Percentiles rank a stretch among this genome's conserved stretches.
Conservation (phyloP, 2,113 vertebrate species). For the Catagonus wagneri region DNA sequence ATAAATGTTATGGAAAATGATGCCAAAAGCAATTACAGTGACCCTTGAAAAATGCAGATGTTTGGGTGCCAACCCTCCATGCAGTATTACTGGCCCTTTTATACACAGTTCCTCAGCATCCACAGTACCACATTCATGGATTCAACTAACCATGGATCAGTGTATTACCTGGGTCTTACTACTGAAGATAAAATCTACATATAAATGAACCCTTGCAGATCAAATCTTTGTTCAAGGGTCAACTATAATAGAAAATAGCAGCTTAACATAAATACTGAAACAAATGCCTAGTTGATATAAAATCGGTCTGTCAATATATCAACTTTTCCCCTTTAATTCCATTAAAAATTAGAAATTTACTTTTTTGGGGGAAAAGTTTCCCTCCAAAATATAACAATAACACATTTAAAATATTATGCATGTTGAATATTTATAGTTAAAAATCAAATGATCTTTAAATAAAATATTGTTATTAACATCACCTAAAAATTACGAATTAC, state of each 20-base stretch:
- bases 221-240: neutral
- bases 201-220: neutral
- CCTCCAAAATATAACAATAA: neutral
- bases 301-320: neutral
- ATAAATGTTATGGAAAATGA: neutral
- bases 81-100: neutral
- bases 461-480: neutral
- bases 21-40: neutral
- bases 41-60: neutral
- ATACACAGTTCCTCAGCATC: neutral
- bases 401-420: neutral
- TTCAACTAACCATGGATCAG: neutral
- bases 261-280: constrained; percentile 16
- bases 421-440: neutral
- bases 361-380: neutral
- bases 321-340: neutral
- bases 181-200: neutral
- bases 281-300: neutral
- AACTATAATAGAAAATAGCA: neutral
- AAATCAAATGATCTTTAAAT: neutral
- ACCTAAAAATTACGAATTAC: neutral
- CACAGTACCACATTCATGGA: neutral
- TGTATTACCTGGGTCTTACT: neutral
- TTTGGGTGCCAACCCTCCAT: neutral
- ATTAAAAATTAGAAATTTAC: neutral